Evolutionary conservation across 2,113 vertebrate genomes (phyloP).

Genomic region (Oriolus oriolus): DNA sequence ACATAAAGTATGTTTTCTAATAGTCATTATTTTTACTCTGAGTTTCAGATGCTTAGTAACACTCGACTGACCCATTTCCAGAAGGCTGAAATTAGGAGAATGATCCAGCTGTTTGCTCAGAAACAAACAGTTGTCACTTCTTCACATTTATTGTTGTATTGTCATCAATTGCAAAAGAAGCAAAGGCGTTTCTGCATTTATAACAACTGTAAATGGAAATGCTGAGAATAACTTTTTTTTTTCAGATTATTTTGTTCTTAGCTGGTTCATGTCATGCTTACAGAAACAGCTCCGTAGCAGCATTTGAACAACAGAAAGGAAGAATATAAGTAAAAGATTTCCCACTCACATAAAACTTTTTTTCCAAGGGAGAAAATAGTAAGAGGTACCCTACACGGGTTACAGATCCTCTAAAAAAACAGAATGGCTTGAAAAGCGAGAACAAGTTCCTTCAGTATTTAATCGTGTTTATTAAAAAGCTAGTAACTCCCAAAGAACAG

Average conservation of each 20-base stretch:
- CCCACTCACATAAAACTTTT: background rate
- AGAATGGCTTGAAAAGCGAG: background rate
- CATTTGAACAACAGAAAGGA: background rate
- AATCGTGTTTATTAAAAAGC: constrained; percentile 15
- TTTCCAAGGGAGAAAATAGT: background rate
- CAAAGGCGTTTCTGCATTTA: constrained; percentile 3
- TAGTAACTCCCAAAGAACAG: background rate
- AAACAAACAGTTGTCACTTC: constrained; percentile 33
- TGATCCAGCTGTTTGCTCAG: constrained; percentile 39
- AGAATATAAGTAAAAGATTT: background rate
- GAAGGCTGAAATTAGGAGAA: constrained; percentile 36
- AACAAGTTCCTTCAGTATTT: background rate
- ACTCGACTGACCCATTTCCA: constrained; percentile 58
- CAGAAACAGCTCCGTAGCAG: background rate
- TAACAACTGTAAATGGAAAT: constrained; percentile 30
- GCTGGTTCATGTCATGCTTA: background rate
- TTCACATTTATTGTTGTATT: constrained; percentile 48
- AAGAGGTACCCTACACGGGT: background rate
- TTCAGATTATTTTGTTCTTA: background rate
- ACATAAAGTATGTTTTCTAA: constrained; percentile 85
- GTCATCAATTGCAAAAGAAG: constrained; percentile 47
- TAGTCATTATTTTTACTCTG: constrained; percentile 58
- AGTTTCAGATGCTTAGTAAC: constrained; percentile 58
- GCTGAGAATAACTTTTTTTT: background rate
- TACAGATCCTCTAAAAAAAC: background rate